Evolutionary conservation across 1,140 invertebrate genomes (phyloP), one percentile per base, ranked within the genome.

Genomic region (Eumeta japonica): DNA sequence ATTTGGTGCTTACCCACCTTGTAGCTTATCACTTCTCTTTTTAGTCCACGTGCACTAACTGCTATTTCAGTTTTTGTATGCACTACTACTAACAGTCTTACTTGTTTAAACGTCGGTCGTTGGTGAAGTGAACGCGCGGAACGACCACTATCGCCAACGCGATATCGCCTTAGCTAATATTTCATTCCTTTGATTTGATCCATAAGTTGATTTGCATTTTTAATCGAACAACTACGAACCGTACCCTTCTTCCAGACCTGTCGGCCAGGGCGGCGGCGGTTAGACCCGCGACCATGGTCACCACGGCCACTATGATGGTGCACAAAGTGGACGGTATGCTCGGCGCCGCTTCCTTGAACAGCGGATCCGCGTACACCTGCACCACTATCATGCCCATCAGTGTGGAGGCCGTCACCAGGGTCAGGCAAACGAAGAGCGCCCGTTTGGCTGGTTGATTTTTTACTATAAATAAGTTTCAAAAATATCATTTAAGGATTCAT

Each of bases 201-300:
- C 2, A 15, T 18, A 18, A 10, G 14, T 12, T 18, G 14, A 17
- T 13, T 1, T 16, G 4, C 33, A 16, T 12, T 16, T 17, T 11
- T 20, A 24, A 5, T 24, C n/a, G 20, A 24, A 7, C n/a, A 24
- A 7, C n/a, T 7, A n/a, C n/a, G 20, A 24, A 34, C 7, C 56
- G 58, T 17, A 71, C 66, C 46, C 62, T 40, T 54, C 66, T 45
- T 16, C 65, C 65, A 18, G 33, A 29, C 2, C 35, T 10, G 20
- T 70, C 65, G 2, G 58, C 41, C 1, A 65, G 30, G 27, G 48
- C 57, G 9, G 54, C 53, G 17, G 48, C 48, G 7, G 50, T n/a
- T 7, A 53, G 32, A 1, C 50, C 50, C 27, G 55, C 16, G 0
- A 57, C 7, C 0, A 57, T 52, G 5, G 43, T 50, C 0, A 50